Evolutionary conservation across 1,140 invertebrate species (phyloP).

Genomic region (Octopus sinensis): DNA sequence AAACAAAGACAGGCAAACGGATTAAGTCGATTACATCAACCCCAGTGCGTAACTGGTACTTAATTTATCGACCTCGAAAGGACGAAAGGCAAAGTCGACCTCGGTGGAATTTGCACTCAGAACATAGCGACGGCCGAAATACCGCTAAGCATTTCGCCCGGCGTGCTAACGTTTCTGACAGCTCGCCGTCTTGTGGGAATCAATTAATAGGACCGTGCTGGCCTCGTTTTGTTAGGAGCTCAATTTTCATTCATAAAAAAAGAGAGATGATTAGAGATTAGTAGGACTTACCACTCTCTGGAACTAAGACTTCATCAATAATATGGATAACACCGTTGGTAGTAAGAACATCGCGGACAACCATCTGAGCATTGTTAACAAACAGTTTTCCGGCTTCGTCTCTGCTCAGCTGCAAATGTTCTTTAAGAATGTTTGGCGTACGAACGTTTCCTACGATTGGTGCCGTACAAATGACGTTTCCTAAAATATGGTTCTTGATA

Average conservation of each 20-base stretch:
- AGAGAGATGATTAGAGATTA: slow-evolving; percentile 10
- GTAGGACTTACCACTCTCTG: slow-evolving; percentile 59
- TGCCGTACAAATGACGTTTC: slow-evolving; percentile 68
- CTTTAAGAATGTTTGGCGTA: slow-evolving; percentile 62
- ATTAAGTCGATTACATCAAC: too few relatives aligned
- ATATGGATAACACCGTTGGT: slow-evolving; percentile 65
- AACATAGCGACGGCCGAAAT: too few relatives aligned
- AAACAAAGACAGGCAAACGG: too few relatives aligned
- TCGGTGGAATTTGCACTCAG: too few relatives aligned
- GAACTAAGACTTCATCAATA: slow-evolving; percentile 61
- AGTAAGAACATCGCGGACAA: slow-evolving; percentile 60
- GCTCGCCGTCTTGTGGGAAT: too few relatives aligned
- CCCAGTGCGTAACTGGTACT: too few relatives aligned
- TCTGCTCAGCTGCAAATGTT: slow-evolving; percentile 60
- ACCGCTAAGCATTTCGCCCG: too few relatives aligned
- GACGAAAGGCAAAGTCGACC: too few relatives aligned
- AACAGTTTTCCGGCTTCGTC: slow-evolving; percentile 60
- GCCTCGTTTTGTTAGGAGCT: too few relatives aligned
- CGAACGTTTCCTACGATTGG: slow-evolving; percentile 59
- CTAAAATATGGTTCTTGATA: slow-evolving; percentile 66
- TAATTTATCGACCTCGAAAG: too few relatives aligned
- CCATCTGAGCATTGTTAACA: slow-evolving; percentile 57
- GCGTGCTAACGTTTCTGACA: too few relatives aligned
- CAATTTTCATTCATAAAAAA: background rate
- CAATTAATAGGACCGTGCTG: too few relatives aligned